A percentile compares a stretch with the other conserved stretches of the same genome.
Evolutionary conservation across 2,797 vertebrate species (phyloP).

Genomic region (Falco naumanni): DNA sequence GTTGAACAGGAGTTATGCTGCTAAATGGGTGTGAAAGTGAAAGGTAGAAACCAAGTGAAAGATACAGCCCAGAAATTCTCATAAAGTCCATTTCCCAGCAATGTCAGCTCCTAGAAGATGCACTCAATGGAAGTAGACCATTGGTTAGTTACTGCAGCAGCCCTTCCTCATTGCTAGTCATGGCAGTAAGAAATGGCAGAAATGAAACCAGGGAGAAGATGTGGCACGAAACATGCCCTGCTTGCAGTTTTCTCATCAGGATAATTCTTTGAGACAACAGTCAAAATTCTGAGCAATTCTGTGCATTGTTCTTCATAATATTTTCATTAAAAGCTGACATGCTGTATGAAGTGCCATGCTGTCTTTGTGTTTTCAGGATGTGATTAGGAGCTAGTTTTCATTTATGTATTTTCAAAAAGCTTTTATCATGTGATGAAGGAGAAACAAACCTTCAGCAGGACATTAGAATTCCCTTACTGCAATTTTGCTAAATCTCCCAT

Average conservation of each 20-base stretch:
- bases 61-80: background rate
- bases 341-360: background rate
- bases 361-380: background rate
- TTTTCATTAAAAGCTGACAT: background rate
- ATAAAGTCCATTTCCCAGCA: background rate
- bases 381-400: conserved; percentile 6
- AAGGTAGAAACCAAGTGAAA: background rate
- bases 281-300: background rate
- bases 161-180: background rate
- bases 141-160: background rate
- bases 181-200: background rate
- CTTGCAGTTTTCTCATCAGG: background rate
- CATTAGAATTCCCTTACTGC: conserved; percentile 21
- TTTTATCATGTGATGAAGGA: conserved; percentile 8
- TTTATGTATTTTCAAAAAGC: conserved; percentile 1
- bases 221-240: background rate
- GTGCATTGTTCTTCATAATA: background rate
- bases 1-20: background rate
- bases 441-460: conserved; percentile 7
- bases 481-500: conserved; percentile 32
- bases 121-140: background rate
- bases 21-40: background rate
- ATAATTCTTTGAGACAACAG: background rate
- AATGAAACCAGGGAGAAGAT: background rate
- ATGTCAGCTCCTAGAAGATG: background rate